Percentiles rank a stretch among this genome's conserved stretches.
Conservation (phyloP, 1,140 invertebrate species). For the Belonocnema kinseyi region DNA sequence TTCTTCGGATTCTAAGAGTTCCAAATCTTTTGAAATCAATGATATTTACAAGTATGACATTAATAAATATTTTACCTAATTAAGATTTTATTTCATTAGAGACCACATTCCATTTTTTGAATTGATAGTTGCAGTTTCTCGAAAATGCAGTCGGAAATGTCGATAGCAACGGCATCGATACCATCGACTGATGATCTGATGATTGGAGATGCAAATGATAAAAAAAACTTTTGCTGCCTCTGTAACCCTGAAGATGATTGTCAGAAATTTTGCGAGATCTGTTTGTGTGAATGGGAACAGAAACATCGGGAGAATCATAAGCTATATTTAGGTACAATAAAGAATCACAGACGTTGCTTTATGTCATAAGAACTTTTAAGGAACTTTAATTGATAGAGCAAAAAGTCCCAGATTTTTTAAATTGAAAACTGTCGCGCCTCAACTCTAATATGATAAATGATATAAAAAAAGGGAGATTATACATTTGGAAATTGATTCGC, state of each 20-base stretch:
- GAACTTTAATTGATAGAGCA: no score
- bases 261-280: constrained; percentile 30
- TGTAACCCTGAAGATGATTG: constrained; percentile 6
- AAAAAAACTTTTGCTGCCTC: constrained; percentile 11
- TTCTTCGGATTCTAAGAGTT: constrained; percentile 6
- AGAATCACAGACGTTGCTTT: no score
- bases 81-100: no score
- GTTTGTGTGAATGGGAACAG: background rate
- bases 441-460: no score
- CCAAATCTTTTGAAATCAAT: background rate
- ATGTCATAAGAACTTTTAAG: no score
- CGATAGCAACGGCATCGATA: background rate
- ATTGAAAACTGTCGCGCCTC: no score
- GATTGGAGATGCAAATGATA: background rate
- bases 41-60: background rate
- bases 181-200: constrained; percentile 2
- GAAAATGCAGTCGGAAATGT: constrained; percentile 16
- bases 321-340: background rate
- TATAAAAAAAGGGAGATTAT: no score
- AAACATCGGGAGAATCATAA: background rate
- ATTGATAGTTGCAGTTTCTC: constrained; percentile 4
- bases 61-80: no score
- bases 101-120: background rate
- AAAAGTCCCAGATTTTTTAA: no score
- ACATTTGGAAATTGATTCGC: no score